Percentiles rank a stretch among this genome's conserved stretches.
phyloP scores from a whole-genome alignment of 2,113 vertebrate species.

The Peromyscus polionotus region DNA sequence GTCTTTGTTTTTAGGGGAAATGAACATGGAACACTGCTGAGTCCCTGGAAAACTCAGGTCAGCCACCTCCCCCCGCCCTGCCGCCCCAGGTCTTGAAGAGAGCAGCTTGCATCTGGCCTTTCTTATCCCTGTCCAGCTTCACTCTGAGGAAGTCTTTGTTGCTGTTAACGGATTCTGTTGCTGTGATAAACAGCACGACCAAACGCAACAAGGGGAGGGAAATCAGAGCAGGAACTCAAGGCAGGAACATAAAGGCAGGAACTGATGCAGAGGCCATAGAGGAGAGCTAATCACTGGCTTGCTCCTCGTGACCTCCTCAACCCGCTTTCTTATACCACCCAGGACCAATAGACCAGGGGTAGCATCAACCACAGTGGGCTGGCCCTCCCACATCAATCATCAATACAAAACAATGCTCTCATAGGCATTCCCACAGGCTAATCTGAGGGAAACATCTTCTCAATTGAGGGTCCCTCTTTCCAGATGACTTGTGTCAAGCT shows the following conservation, averaged over 20 bases:
- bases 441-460: background rate
- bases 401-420: background rate
- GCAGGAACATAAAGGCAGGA: background rate
- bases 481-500: background rate
- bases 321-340: background rate
- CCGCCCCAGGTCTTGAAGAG: background rate
- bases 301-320: background rate
- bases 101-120: background rate
- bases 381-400: background rate
- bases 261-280: background rate
- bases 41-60: constrained; percentile 18
- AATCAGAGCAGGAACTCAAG: background rate
- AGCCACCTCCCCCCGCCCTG: background rate
- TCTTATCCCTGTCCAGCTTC: background rate
- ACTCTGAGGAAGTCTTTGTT: background rate
- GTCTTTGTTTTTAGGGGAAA: constrained; percentile 71
- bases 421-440: background rate
- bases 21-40: constrained; percentile 45
- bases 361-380: background rate
- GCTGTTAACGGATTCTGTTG: background rate
- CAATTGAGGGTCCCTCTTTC: background rate
- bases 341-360: background rate
- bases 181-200: background rate
- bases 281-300: too few species aligned
- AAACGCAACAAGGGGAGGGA: background rate